Evolutionary conservation across 2,113 vertebrate genomes (phyloP).

Genomic region (Silurus meridionalis): DNA sequence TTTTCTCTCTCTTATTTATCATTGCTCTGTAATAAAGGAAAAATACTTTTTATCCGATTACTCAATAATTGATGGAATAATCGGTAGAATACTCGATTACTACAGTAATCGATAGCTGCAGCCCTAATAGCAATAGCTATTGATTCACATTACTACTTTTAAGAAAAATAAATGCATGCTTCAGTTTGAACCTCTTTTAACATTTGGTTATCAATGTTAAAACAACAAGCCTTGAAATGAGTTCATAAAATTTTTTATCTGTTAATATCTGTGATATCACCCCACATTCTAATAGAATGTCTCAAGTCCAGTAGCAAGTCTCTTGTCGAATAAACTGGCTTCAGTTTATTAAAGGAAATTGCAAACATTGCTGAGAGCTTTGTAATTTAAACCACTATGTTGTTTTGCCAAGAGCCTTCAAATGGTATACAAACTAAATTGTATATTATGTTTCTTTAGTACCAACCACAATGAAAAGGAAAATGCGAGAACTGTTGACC

Average conservation of each 20-base stretch:
- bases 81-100: no score
- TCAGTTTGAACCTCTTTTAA: neutral
- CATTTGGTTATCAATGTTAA: neutral
- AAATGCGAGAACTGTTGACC: constrained; percentile 19
- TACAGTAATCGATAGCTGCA: no score
- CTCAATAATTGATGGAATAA: no score
- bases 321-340: neutral
- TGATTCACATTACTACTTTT: neutral
- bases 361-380: constrained; percentile 32
- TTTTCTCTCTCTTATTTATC: no score
- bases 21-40: no score
- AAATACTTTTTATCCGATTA: no score
- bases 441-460: constrained; percentile 34
- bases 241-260: neutral
- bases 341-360: neutral
- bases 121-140: no score
- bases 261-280: neutral
- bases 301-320: neutral
- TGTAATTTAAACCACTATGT: constrained; percentile 48
- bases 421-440: constrained; percentile 54
- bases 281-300: neutral
- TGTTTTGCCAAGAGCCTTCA: constrained; percentile 51
- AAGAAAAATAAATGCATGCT: neutral
- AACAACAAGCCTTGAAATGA: neutral
- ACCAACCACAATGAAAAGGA: constrained; percentile 33